Evolutionary conservation across 2,797 vertebrate species (phyloP), one percentile per base, ranked within the genome.

Genomic region (Danio aesculapii): DNA sequence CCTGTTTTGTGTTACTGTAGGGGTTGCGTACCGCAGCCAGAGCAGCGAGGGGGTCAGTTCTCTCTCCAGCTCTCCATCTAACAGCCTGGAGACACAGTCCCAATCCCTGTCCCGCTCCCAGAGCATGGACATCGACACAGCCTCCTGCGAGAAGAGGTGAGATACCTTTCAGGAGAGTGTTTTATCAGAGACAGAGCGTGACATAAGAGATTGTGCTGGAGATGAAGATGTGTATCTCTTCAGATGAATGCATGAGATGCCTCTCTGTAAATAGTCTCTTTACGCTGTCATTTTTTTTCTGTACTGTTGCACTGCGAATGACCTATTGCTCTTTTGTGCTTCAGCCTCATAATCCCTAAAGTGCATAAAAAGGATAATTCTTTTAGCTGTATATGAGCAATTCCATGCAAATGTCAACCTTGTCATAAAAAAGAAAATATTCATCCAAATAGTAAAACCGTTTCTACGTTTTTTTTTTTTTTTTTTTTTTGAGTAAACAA

Each of bases 41-140:
- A 99, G 98, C 95, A 99, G 98, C 0, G 98, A 99, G 93, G 98
- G 98, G 57, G 98, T 99, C 90, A 99, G 98, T 90, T 99, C 98
- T 72, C 97, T 99, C 86, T 99, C 98, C 93, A 99, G 98, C 91
- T 99, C 98, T 13, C 98, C 98, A 61, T 99, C 98, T 74, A 99
- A 99, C 93, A 99, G 98, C 95, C 96, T 99, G 84, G 98, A 99
- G 94, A 98, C 97, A 8, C 98, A 99, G 71, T 99, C 98, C 85
- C 98, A 99, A 91, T 98, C 95, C 88, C 95, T 99, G 83, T 99
- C 98, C 57, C 96, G 98, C 59, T 99, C 98, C 43, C 98, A 99
- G 93, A 99, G 98, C 94, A 99, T 99, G 98, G 98, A 99, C 87
- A 99, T 99, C 21, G 98, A 99, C 86, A 96, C 97, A 50, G 96